Percentiles rank a stretch among this genome's conserved stretches.
These are phyloP conservation scores for Pseudochirops corinnae DNA, from an alignment of 2,797 vertebrate genomes.

Conservation along the genomic window DNA sequence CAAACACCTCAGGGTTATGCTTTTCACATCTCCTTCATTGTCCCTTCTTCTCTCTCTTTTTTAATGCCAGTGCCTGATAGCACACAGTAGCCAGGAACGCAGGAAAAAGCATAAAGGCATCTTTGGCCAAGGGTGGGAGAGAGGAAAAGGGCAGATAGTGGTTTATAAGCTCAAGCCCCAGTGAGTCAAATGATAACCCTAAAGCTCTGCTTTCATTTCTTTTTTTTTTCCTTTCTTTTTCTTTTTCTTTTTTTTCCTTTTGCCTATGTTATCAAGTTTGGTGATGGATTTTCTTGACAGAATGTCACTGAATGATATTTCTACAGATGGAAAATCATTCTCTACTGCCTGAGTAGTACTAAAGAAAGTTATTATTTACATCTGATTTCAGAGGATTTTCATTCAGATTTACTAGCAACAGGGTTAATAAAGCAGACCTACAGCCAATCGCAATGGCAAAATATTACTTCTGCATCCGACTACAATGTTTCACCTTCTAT, in stretches of 20 bases:
- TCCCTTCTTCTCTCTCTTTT: background rate
- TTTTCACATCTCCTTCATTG: background rate
- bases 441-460: slow-evolving; percentile 74
- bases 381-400: slow-evolving; percentile 68
- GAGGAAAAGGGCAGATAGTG: background rate
- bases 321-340: slow-evolving; percentile 78
- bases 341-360: slow-evolving; percentile 70
- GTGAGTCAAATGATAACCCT: slow-evolving; percentile 66
- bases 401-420: slow-evolving; percentile 78
- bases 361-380: slow-evolving; percentile 78
- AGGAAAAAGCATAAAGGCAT: background rate
- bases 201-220: slow-evolving; percentile 53
- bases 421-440: slow-evolving; percentile 75
- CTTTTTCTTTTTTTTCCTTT: background rate
- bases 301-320: slow-evolving; percentile 77
- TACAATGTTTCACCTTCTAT: slow-evolving; percentile 63
- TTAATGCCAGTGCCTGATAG: background rate
- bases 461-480: slow-evolving; percentile 67
- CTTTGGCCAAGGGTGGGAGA: slow-evolving; percentile 26
- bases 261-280: slow-evolving; percentile 66
- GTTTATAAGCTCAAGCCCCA: slow-evolving; percentile 50
- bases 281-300: slow-evolving; percentile 78
- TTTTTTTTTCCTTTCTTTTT: background rate
- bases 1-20: background rate
- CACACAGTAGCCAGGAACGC: background rate